Evolutionary conservation across 1,140 invertebrate species (phyloP).

Genomic region (Papilio xuthus): DNA sequence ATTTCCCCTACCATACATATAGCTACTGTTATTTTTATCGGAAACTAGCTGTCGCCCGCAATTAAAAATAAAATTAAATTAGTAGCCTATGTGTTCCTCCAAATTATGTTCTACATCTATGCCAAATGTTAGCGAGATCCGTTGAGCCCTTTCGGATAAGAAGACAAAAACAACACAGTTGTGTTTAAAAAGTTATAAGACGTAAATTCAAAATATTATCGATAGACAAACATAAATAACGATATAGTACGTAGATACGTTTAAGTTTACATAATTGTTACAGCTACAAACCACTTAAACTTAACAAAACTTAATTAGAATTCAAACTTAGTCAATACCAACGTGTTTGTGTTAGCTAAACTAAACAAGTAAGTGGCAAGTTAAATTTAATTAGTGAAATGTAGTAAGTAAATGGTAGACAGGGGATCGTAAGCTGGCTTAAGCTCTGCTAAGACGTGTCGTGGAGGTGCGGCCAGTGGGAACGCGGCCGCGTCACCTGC

Average conservation of each 20-base stretch:
- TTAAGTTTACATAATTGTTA: background rate
- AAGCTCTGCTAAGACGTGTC: slow-evolving; percentile 26
- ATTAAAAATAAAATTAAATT: too few species aligned
- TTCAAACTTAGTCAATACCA: slow-evolving; percentile 7
- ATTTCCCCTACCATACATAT: too few species aligned
- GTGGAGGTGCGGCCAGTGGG: background rate
- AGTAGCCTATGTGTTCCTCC: too few species aligned
- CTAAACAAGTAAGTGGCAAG: slow-evolving; percentile 23
- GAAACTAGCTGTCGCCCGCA: too few species aligned
- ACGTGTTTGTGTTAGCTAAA: background rate
- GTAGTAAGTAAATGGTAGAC: slow-evolving; percentile 34
- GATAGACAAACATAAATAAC: background rate
- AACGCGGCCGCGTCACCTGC: slow-evolving; percentile 22
- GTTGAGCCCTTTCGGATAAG: too few species aligned
- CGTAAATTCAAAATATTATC: background rate
- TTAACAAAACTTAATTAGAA: slow-evolving; percentile 16
- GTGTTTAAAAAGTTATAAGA: too few species aligned
- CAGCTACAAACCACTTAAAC: background rate
- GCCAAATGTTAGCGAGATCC: too few species aligned
- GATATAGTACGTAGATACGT: background rate
- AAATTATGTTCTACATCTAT: too few species aligned
- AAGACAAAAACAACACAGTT: too few species aligned
- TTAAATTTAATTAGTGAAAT: slow-evolving; percentile 34
- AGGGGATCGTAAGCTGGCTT: slow-evolving; percentile 19
- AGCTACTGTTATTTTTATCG: too few species aligned